These are phyloP conservation scores for Solenodon paradoxus DNA, from an alignment of 2,113 vertebrate genomes.

Conservation along the genomic window DNA sequence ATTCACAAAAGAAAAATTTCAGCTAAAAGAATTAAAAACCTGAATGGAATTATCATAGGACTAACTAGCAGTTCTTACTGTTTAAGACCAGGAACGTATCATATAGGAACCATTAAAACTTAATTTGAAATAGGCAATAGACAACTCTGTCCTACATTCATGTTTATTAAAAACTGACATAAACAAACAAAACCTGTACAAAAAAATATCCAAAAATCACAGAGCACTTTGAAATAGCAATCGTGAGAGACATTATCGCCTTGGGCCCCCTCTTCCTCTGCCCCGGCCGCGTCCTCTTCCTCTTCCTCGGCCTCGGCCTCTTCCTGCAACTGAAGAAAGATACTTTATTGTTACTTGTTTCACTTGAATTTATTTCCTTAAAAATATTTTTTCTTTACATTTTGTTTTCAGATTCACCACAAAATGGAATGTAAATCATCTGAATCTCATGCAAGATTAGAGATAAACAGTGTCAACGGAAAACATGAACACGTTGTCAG, in stretches of 20 bases:
- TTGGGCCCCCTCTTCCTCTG: conserved; percentile 94
- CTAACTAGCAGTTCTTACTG: background rate
- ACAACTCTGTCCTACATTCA: conserved; percentile 60
- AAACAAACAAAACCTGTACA: conserved; percentile 75
- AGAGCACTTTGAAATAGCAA: conserved; percentile 50
- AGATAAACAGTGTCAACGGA: background rate
- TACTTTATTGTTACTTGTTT: background rate
- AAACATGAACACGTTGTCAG: background rate
- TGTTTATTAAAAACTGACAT: conserved; percentile 77
- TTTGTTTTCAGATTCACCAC: background rate
- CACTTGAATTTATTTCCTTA: background rate
- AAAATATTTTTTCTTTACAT: background rate
- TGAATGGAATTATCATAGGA: background rate
- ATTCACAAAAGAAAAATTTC: background rate
- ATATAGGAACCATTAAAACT: background rate
- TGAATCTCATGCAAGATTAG: background rate
- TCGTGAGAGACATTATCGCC: conserved; percentile 87
- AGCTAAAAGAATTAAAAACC: background rate
- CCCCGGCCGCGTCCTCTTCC: conserved; percentile 95
- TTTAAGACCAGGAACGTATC: background rate
- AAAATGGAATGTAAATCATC: conserved; percentile 5
- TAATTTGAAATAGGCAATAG: conserved; percentile 37
- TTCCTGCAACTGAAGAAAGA: conserved; percentile 90
- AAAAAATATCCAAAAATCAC: conserved; percentile 55
- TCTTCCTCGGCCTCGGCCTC: conserved; percentile 87